Evolutionary conservation across 2,888 invertebrate species (phyloP), one percentile per base, ranked within the genome.

Genomic region (Palloptera scutellata): DNA sequence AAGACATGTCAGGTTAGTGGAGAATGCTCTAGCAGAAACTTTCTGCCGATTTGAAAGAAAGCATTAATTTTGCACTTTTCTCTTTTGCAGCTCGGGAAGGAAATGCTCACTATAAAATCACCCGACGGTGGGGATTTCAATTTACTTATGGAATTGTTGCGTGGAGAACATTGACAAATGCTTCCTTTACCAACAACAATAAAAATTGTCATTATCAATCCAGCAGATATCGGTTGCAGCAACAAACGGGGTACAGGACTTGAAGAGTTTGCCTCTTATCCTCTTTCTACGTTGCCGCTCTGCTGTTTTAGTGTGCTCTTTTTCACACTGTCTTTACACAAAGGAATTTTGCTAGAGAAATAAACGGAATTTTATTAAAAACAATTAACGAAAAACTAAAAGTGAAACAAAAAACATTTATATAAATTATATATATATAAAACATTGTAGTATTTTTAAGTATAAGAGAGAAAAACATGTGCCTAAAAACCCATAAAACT

Each of bases 51-150:
- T 30, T 17, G 6, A 51, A 12, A 13, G 9, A 62, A 30, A 6
- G 19, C 53, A 17, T 43, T 48, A 15, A 15, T 20, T 17, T 54
- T 9, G 30, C 53, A 45, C 43, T 19, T 41, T 40, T 60, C 41
- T 52, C 48, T 58, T 58, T 57, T 87, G 79, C 86, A 94, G 92
- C 92, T 94, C 74, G 95, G 96, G 77, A 97, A 97, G 85, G 97
- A 96, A 84, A 93, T 96, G 91, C 87, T 97, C 76, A 91, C 91
- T 13, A 91, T 91, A 78, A 94, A 94, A 86, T 91, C 92, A 75
- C 94, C 95, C 84, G 95, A 96, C 75, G 94, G 95, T 70, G 95
- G 95, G 79, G 93, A 94, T 71, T 97, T 97, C 88, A 97, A 97
- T 86, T 89, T 98, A 78, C 89, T 98, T 75, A 96, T 97, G 93